Conservation (phyloP, 2,888 invertebrate species). For the Ashinkailepas kermadecensis region DNA sequence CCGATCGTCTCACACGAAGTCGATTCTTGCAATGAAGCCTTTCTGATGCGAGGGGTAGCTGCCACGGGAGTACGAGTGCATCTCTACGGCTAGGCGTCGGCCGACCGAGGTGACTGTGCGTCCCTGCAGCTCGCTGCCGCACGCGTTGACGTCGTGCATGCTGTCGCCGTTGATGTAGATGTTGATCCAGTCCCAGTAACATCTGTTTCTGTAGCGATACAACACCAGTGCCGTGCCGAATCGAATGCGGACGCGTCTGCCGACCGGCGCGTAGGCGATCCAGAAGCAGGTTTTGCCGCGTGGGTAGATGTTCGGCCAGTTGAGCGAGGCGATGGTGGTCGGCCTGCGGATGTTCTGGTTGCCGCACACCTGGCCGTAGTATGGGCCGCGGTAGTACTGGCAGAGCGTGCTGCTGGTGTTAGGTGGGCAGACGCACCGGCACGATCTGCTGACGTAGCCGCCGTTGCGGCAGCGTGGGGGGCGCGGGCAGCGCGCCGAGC, state of each 20-base stretch:
- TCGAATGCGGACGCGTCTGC: background rate
- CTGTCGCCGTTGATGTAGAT: background rate
- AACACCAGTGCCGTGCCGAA: background rate
- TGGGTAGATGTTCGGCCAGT: slow-evolving; percentile 16
- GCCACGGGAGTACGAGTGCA: background rate
- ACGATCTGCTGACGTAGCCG: background rate
- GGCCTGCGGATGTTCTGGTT: background rate
- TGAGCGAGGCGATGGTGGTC: slow-evolving; percentile 22
- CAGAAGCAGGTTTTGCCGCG: background rate
- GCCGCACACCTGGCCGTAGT: background rate
- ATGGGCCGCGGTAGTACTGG: background rate
- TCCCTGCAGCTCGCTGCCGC: background rate
- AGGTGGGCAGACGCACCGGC: background rate
- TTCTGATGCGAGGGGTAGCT: background rate
- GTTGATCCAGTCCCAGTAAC: background rate
- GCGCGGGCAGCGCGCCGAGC: background rate
- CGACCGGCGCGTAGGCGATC: background rate
- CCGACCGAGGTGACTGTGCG: background rate
- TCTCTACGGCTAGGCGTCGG: background rate
- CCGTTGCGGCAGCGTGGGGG: background rate
- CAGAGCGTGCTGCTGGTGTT: background rate
- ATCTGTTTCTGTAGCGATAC: background rate
- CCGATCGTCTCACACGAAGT: background rate
- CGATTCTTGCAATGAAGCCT: slow-evolving; percentile 23
- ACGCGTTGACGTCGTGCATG: background rate